Conservation (phyloP, 2,113 vertebrate species). For the Ranitomeya imitator region DNA sequence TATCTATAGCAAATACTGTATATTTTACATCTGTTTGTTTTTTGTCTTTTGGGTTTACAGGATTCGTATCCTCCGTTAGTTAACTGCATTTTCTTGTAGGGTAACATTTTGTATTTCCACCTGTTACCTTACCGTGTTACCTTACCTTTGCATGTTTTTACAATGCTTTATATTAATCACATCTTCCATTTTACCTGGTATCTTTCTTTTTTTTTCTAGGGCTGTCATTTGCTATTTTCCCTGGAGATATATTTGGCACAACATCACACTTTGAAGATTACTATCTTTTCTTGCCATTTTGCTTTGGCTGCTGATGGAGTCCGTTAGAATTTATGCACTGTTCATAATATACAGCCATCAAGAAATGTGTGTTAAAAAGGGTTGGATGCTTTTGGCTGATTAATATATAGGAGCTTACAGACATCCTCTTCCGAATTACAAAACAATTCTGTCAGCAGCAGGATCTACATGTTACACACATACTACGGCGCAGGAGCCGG, state of each 20-base stretch:
- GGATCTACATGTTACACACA: slow-evolving; percentile 4
- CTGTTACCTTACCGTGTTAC: too few relatives aligned
- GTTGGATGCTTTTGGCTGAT: background rate
- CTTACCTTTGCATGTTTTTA: background rate
- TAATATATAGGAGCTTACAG: slow-evolving; percentile 9
- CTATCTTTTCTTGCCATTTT: slow-evolving; percentile 17
- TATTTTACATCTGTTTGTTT: background rate
- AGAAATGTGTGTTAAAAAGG: background rate
- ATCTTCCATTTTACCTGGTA: slow-evolving; percentile 17
- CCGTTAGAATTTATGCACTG: slow-evolving; percentile 29
- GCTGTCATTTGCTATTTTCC: slow-evolving; percentile 35
- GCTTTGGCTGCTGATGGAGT: slow-evolving; percentile 32
- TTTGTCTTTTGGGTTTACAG: background rate
- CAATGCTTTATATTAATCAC: background rate
- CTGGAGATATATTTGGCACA: slow-evolving; percentile 42
- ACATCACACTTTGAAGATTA: slow-evolving; percentile 44
- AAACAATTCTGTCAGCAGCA: background rate
- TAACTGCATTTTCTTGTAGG: background rate
- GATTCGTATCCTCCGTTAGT: background rate
- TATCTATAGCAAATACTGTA: background rate
- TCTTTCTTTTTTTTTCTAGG: background rate
- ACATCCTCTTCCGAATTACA: slow-evolving; percentile 20
- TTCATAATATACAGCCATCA: background rate
- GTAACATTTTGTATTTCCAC: background rate
- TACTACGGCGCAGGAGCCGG: background rate